Conservation (phyloP, 2,888 invertebrate genomes). For the Lacanobia oleracea region DNA sequence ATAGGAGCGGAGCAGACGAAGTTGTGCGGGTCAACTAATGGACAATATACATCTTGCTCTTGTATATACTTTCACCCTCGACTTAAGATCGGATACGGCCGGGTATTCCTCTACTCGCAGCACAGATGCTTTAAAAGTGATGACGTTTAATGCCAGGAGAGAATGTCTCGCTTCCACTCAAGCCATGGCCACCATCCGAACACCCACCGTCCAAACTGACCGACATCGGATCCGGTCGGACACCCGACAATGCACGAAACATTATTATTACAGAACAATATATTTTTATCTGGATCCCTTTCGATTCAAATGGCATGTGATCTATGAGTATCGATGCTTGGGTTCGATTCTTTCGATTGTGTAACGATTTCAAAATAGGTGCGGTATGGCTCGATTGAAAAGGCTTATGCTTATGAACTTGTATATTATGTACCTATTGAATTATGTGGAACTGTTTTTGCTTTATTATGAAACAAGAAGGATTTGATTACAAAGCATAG, state of each 20-base stretch:
- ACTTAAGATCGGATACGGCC: too few species aligned
- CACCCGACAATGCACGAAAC: conserved; percentile 63
- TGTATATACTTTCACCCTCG: too few species aligned
- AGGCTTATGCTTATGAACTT: background rate
- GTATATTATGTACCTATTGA: conserved; percentile 4
- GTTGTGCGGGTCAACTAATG: too few species aligned
- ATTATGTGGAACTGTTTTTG: background rate
- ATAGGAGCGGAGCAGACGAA: too few species aligned
- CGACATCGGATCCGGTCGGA: conserved; percentile 65
- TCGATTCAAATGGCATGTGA: conserved; percentile 62
- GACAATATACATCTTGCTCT: too few species aligned
- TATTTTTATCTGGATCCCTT: conserved; percentile 61
- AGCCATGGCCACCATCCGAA: conserved; percentile 55
- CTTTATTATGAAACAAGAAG: background rate
- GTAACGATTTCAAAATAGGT: conserved; percentile 37
- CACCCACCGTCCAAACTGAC: conserved; percentile 64
- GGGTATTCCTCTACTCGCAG: too few species aligned
- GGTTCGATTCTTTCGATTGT: conserved; percentile 41
- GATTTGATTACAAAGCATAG: background rate
- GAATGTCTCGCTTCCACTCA: conserved; percentile 12
- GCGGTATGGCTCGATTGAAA: conserved; percentile 30
- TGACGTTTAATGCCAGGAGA: too few species aligned
- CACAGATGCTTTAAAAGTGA: too few species aligned
- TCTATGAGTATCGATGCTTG: conserved; percentile 55
- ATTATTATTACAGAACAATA: conserved; percentile 64